Evolutionary conservation across 2,113 vertebrate species (phyloP), one percentile per base, ranked within the genome.

Genomic region (Nibea albiflora): DNA sequence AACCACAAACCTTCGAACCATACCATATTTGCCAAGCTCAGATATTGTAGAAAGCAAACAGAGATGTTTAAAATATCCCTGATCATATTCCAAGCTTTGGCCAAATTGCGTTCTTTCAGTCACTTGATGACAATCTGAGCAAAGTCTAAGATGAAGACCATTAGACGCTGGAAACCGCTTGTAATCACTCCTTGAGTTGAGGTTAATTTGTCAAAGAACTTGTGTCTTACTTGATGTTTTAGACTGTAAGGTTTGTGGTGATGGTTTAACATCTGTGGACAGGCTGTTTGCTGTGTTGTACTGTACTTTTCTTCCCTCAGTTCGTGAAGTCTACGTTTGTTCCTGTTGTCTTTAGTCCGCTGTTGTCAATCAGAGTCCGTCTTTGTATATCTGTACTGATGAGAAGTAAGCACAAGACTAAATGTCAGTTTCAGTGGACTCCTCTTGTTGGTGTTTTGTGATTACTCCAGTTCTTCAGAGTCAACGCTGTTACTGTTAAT

Each of bases 391-490:
- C n/a, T 72, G 81, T 83, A 71, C 46, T 76, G 72, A 81, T 87
- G 64, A 77, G 76, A 85, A 84, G 80, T 77, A 86, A 90, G 84
- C 87, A 87, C 87, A 87, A 78, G 66, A 60, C 80, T 90, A 77
- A 81, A 83, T 92, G 80, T 92, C 73, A 53, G 39, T 77, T 84
- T 70, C 53, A 46, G 56, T 68, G 64, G n/a, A 90, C 53, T 80
- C 52, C 65, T 73, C 12, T 78, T 78, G 79, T 89, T 58, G 81
- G 11, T 84, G 84, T 81, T 81, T 62, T 79, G 76, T 88, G 64
- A 16, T 35, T 71, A 16, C 5, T 78, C 39, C 22, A 22, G 57
- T 78, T 69, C 24, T 69, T 68, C 60, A 57, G 50, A 74, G 63
- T 83, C 64, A 14, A 0, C 67, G 56, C 28, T 52, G 42, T 73